Base-by-base conservation (phyloP, 2,797 vertebrate species). In the Ctenochaetus hawaiiensis region DNA sequence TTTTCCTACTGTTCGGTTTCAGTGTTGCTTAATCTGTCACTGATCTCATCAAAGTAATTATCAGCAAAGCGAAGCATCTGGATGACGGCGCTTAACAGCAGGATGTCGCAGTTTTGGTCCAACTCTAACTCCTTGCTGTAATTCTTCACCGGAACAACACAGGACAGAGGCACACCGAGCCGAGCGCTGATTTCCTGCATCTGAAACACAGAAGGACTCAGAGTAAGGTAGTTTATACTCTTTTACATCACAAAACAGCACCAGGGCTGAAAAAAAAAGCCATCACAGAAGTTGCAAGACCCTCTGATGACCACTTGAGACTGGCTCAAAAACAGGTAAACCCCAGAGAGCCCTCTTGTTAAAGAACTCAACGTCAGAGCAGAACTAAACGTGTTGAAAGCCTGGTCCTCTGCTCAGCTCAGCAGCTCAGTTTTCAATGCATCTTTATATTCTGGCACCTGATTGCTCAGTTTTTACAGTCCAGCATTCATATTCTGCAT, bases 71-170 rank as follows among this genome's bases (percentile, higher is more conserved):
- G 78, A 37, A 95, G 85, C 89, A 95, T 94, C 85, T 95, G 91
- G 39, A 82, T 57, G 66, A 92, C 3, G 9, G 85, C 67, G 4
- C 61, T 90, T 70, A 95, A 94, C 75, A 95, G 85, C 74, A 95
- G 91, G 80, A 95, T 91, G 87, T 95, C 95, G 58, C 84, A 90
- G 88, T 79, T 77, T 13, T 52, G 16, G 20, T 92, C 87, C 85
- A 96, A 67, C 72, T 92, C 91, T 78, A 96, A 68, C 82, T 92
- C 91, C 20, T 89, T 87, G 22, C 81, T 91, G 84, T 94, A 95
- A 80, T 94, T 96, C 91, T 94, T 95, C 86, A 96, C 90, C 3
- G 95, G 94, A 65, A 95, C 45, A 39, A 96, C 80, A 67, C 91
- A 94, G 82, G 88, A 92, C 83, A 93, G 8, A 14, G 94, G 89